Evolutionary conservation across 92 coral and sea anemone species (phyloP), one percentile per base, ranked within the genome.

Genomic region (Zoanthus gigantus): DNA sequence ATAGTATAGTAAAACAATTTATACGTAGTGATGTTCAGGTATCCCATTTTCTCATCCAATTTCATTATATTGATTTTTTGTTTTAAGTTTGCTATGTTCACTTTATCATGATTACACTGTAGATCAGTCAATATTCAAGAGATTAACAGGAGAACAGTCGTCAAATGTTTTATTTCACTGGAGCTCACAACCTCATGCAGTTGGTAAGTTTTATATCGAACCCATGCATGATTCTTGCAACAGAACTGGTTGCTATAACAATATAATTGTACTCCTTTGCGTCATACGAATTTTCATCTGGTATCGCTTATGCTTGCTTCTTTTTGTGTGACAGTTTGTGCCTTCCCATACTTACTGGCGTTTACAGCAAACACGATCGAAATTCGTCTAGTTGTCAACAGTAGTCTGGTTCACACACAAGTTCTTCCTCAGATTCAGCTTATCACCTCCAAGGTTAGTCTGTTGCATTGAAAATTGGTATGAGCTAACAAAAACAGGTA

Each of bases 341-440:
- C 98, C 16, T 96, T 96, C 87, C 99, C 99, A 6, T 96, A 96
- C 85, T 75, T 96, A 73, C 79, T 96, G 90, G 99, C 99, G 2
- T 96, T 96, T 85, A 96, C 99, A 30, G 72, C 90, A 28, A 96
- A 94, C 81, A 96, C 98, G 65, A 94, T 96, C 42, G 99, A 96
- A 60, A 96, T 96, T 56, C 98, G 99, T 60, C 96, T 96, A 87
- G 99, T 96, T 89, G 99, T 96, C 89, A 96, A 96, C 81, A 95
- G 98, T 53, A 96, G 94, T 78, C 91, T 96, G 46, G 99, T 96
- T 50, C 98, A 96, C 82, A 96, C 99, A 32, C 90, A 95, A 77
- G 99, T 95, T 37, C 92, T 95, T 16, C 99, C 98, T 7, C 93
- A 93, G 76, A 96, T 97, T 72, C 81, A 83, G 74, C 90, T 97